A percentile compares a stretch with the other conserved stretches of the same genome.
Conservation (phyloP, 1,140 invertebrate genomes). For the Leptonema lineaticorne region DNA sequence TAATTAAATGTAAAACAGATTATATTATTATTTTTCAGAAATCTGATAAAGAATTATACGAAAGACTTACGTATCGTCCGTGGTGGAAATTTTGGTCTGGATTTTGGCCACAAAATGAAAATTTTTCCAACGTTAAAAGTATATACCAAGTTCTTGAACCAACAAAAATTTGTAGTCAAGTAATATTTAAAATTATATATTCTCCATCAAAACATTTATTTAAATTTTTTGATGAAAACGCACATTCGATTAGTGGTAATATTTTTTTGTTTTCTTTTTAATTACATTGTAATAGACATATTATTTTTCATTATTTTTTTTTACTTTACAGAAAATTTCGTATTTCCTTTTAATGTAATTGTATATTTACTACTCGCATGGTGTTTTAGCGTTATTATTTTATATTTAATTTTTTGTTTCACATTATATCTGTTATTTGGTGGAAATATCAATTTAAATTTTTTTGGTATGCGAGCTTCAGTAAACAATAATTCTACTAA, state of each 20-base stretch:
- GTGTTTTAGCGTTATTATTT: background rate
- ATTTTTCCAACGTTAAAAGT: background rate
- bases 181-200: background rate
- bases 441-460: background rate
- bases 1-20: background rate
- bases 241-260: background rate
- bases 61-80: background rate
- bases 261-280: background rate
- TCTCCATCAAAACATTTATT: background rate
- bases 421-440: background rate
- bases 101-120: too few species aligned
- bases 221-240: background rate
- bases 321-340: background rate
- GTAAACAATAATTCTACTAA: too few species aligned
- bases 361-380: background rate
- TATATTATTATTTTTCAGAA: slow-evolving; percentile 1
- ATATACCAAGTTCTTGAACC: background rate
- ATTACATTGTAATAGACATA: background rate
- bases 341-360: background rate
- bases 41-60: background rate
- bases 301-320: background rate
- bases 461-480: background rate
- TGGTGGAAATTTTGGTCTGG: slow-evolving; percentile 1
- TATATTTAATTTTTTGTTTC: background rate
- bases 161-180: background rate